These are phyloP conservation scores for Tor tambroides DNA, from an alignment of 2,113 vertebrate species.

Conservation along the genomic window DNA sequence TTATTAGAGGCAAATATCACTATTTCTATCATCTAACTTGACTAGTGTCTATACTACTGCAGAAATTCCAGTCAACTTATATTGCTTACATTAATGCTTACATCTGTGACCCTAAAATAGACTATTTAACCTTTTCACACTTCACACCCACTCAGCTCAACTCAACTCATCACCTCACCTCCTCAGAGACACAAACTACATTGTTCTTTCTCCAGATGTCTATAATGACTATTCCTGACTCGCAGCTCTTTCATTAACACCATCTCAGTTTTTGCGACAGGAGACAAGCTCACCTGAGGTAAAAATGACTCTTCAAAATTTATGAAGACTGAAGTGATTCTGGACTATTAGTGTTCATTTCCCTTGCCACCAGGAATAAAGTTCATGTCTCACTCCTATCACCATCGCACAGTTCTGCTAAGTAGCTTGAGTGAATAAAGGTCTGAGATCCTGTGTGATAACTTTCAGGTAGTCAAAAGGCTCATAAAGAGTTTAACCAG, in stretches of 20 bases:
- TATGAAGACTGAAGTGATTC: not conserved
- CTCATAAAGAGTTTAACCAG: constrained; percentile 10
- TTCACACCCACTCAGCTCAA: too few relatives aligned
- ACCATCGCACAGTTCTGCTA: not conserved
- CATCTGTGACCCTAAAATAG: not conserved
- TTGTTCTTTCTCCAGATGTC: not conserved
- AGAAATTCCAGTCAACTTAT: not conserved
- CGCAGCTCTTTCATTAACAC: not conserved
- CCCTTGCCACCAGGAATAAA: not conserved
- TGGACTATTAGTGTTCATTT: not conserved
- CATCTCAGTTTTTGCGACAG: not conserved
- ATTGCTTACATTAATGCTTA: not conserved
- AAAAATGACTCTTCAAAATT: not conserved
- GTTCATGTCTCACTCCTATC: not conserved
- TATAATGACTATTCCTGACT: not conserved
- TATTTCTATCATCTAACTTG: not conserved
- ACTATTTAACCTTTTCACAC: not conserved
- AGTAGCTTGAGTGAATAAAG: not conserved
- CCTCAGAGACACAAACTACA: not conserved
- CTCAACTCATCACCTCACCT: not conserved
- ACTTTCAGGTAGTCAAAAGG: constrained; percentile 15
- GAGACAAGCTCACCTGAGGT: not conserved
- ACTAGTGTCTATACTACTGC: not conserved
- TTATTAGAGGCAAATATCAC: not conserved
- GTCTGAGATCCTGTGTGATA: not conserved